These are phyloP conservation scores for Solenopsis invicta DNA, from an alignment of 1,140 invertebrate species.

Conservation along the genomic window DNA sequence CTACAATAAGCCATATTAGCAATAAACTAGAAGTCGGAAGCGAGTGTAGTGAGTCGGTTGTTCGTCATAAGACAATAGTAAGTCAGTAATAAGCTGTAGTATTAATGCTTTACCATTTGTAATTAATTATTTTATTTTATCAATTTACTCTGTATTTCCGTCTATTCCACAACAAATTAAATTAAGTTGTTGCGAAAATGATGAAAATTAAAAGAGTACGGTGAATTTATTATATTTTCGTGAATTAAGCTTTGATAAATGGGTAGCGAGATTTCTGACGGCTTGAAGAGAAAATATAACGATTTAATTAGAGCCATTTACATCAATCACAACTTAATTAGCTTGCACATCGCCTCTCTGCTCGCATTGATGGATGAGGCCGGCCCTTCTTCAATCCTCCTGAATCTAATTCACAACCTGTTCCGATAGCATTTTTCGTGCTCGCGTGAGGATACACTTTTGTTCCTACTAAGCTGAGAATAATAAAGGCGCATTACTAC, in stretches of 20 bases:
- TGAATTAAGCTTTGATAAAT: neutral
- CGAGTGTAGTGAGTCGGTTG: too few species aligned
- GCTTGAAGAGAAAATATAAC: constrained; percentile 6
- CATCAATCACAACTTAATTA: constrained; percentile 20
- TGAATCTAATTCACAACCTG: neutral
- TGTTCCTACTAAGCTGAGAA: constrained; percentile 28
- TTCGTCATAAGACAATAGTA: too few species aligned
- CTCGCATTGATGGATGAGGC: neutral
- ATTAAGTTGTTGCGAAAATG: neutral
- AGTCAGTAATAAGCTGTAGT: too few species aligned
- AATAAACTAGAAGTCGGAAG: too few species aligned
- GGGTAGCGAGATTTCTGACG: neutral
- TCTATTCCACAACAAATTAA: too few species aligned
- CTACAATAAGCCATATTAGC: too few species aligned
- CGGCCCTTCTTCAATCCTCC: neutral
- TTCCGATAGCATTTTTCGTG: constrained; percentile 2
- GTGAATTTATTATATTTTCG: neutral
- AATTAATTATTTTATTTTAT: too few species aligned
- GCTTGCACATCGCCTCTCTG: neutral
- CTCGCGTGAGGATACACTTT: constrained; percentile 2
- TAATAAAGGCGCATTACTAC: constrained; percentile 46
- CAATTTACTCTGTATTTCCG: too few species aligned
- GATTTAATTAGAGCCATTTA: neutral
- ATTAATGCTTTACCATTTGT: too few species aligned
- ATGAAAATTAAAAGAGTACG: neutral